Evolutionary conservation across 2,888 invertebrate genomes (phyloP).

Genomic region (Leucozona laternaria): DNA sequence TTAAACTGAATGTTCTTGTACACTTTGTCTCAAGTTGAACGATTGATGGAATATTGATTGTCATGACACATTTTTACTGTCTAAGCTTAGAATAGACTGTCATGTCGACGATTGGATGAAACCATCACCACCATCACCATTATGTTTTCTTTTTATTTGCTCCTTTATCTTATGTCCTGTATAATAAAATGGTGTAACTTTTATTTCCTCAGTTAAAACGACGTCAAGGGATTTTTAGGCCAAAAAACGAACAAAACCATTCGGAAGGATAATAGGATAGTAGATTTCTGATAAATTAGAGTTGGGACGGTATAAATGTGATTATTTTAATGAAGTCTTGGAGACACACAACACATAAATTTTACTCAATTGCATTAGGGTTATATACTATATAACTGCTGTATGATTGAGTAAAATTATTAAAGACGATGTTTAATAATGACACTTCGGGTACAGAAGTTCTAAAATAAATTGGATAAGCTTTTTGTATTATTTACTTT

Average conservation of each 20-base stretch:
- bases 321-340: conserved; percentile 26
- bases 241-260: background rate
- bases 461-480: background rate
- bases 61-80: conserved; percentile 34
- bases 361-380: background rate
- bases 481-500: background rate
- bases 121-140: background rate
- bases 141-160: background rate
- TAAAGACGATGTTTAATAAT: background rate
- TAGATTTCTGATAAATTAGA: background rate
- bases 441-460: background rate
- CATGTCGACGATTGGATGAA: background rate
- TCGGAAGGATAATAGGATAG: background rate
- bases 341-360: background rate
- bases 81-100: background rate
- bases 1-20: conserved; percentile 2
- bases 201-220: conserved; percentile 5
- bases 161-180: background rate
- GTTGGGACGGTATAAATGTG: background rate
- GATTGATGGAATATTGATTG: conserved; percentile 33
- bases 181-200: conserved; percentile 22
- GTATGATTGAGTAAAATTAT: background rate
- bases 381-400: too few species aligned
- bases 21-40: conserved; percentile 31
- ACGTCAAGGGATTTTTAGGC: conserved; percentile 4